phyloP scores from a whole-genome alignment of 1,140 invertebrate species.

The Leguminivora glycinivorella region DNA sequence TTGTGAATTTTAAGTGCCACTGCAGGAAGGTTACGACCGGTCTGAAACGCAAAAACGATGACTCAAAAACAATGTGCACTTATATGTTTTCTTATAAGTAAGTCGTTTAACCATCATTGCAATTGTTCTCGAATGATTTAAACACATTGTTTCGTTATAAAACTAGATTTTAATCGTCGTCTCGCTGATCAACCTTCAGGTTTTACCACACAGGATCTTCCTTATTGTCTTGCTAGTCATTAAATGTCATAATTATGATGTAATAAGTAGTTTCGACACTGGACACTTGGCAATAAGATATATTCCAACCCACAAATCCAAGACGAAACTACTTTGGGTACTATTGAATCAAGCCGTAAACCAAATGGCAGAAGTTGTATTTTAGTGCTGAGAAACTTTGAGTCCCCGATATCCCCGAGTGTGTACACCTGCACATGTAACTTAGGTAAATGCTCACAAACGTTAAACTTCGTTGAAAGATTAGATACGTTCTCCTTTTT shows the following conservation, averaged over 20 bases:
- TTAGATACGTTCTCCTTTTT: background rate
- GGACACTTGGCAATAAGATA: background rate
- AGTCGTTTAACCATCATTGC: background rate
- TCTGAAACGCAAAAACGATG: background rate
- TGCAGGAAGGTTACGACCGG: background rate
- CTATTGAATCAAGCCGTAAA: background rate
- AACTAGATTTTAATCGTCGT: background rate
- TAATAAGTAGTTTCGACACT: background rate
- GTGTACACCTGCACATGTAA: background rate
- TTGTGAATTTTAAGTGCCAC: conserved; percentile 11
- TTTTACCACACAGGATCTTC: background rate
- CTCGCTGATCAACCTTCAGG: background rate
- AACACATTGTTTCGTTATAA: background rate
- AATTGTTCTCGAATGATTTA: background rate
- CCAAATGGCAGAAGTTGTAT: background rate
- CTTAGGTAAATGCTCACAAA: too few species aligned
- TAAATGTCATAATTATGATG: background rate
- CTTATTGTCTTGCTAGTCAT: conserved; percentile 13
- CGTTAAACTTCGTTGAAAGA: background rate
- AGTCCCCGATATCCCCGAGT: background rate
- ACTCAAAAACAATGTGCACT: conserved; percentile 10
- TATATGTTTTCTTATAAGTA: conserved; percentile 3
- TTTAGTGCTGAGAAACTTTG: background rate
- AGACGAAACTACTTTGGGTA: background rate
- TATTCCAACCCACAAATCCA: background rate